Evolutionary conservation across 92 coral and sea anemone genomes (phyloP), one percentile per base, ranked within the genome.

Genomic region (Umimayanthus chanpuru): DNA sequence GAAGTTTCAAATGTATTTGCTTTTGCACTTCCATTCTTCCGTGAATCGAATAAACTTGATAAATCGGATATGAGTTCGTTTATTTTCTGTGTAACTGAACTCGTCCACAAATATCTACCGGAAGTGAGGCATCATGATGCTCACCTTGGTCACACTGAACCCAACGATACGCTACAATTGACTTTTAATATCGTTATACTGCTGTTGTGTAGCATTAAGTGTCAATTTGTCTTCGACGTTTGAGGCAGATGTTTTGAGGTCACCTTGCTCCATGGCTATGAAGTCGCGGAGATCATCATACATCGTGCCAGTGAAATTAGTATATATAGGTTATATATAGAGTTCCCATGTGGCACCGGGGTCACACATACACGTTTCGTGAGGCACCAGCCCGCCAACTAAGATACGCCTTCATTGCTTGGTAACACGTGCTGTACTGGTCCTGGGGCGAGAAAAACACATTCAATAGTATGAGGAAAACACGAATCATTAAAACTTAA

Each of bases 351-450:
- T 0, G 58, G 36, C 55, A 40, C 8, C 38, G 85, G 50, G 25
- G 14, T 82, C 41, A 82, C 77, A 82, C 77, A 41, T 82, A 67
- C 30, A 82, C 86, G 56, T 82, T 82, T 12, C 77, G 40, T 7
- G 77, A 82, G 49, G 65, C 25, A 49, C 95, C 91, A 4, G 88
- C 91, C 79, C 94, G 85, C 98, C 96, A 95, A 38, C 94, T 89
- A 79, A 94, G 76, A 55, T 94, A 94, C 26, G 92, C 92, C 89
- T 91, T 94, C 53, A 94, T 86, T 26, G 93, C 90, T 74, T 93
- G 94, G 39, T 94, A 94, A 80, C 98, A 94, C 82, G 88, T 86
- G 88, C 81, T 90, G 93, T 93, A 95, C 87, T 95, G 98, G 41
- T 91, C 96, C 98, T 95, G 86, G 12, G 26, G 50, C 50, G 50